phyloP scores from a whole-genome alignment of 2,113 vertebrate genomes.

The Puffinus mauretanicus region DNA sequence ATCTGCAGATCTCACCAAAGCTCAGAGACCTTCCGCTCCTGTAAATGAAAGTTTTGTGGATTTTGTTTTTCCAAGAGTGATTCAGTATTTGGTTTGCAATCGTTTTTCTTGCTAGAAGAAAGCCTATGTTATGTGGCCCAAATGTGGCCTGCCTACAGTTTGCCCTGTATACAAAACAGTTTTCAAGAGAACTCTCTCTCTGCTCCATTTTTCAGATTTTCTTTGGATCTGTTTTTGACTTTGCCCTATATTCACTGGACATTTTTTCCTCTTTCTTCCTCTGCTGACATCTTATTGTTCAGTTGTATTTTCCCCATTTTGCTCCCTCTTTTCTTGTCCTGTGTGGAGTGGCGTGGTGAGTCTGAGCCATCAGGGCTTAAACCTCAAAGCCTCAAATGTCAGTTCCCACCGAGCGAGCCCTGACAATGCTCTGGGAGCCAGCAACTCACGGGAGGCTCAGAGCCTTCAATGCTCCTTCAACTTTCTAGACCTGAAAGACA shows the following conservation, averaged over 20 bases:
- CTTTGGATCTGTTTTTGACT: background rate
- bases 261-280: background rate
- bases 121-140: background rate
- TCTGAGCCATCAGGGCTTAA: background rate
- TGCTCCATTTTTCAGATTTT: background rate
- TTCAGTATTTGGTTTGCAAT: background rate
- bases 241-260: background rate
- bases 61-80: background rate
- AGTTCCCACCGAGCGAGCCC: background rate
- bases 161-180: background rate
- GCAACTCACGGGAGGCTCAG: background rate
- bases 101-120: background rate
- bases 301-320: background rate
- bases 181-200: background rate
- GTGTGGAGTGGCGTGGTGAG: background rate
- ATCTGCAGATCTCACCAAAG: background rate
- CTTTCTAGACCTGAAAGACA: background rate
- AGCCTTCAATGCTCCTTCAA: background rate
- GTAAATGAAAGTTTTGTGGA: background rate
- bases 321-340: background rate
- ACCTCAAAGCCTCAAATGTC: accelerated
- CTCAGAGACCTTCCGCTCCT: background rate
- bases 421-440: background rate
- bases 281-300: background rate
- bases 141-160: background rate